Conservation (phyloP, 2,113 vertebrate genomes). For the Caranx melampygus region DNA sequence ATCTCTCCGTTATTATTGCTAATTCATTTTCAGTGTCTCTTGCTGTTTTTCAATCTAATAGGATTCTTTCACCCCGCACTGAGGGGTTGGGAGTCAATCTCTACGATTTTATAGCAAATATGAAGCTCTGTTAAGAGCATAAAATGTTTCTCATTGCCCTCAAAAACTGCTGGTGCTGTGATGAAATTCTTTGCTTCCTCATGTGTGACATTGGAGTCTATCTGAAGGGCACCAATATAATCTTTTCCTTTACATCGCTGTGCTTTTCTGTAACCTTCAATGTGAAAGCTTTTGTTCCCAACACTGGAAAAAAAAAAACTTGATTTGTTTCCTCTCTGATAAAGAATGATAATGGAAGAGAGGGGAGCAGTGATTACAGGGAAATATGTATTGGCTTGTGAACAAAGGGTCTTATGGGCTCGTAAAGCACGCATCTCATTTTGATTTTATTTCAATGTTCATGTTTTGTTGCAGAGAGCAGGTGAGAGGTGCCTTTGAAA, state of each 20-base stretch:
- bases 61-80: constrained; percentile 47
- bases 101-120: constrained; percentile 71
- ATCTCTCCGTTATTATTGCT: constrained; percentile 54
- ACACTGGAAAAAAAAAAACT: constrained; percentile 30
- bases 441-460: constrained; percentile 20
- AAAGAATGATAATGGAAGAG: constrained; percentile 65
- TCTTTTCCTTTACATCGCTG: constrained; percentile 54
- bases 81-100: constrained; percentile 64
- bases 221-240: constrained; percentile 68
- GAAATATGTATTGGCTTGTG: constrained; percentile 42
- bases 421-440: constrained; percentile 41
- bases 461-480: constrained; percentile 29
- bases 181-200: constrained; percentile 70
- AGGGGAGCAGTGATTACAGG: constrained; percentile 39
- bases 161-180: constrained; percentile 36
- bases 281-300: constrained; percentile 65
- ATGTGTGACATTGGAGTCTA: constrained; percentile 73
- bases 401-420: constrained; percentile 23
- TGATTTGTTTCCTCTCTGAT: constrained; percentile 72
- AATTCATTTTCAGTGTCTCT: constrained; percentile 59
- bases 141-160: constrained; percentile 71
- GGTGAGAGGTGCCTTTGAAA: constrained; percentile 45
- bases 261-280: constrained; percentile 69
- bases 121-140: constrained; percentile 56
- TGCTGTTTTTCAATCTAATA: constrained; percentile 66